These are phyloP conservation scores for Morpho achilles DNA, from an alignment of 2,888 invertebrate species.

Conservation along the genomic window DNA sequence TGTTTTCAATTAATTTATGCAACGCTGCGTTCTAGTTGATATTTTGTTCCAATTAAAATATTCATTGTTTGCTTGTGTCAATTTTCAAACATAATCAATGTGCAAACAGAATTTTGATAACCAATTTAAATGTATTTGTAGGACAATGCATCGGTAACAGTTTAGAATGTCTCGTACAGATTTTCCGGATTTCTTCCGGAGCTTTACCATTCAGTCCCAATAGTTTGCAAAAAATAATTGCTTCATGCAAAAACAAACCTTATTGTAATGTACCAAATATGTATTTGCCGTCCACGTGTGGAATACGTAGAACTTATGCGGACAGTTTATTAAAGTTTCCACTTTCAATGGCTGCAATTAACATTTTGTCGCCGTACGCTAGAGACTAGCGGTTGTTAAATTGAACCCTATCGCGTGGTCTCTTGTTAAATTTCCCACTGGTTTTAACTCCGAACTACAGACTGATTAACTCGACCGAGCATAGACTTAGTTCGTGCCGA, in stretches of 20 bases:
- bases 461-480: constrained; percentile 33
- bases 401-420: constrained; percentile 33
- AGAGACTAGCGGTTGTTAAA: constrained; percentile 34
- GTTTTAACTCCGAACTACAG: constrained; percentile 32
- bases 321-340: constrained; percentile 31
- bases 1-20: not conserved
- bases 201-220: constrained; percentile 7
- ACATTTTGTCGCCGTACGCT: constrained; percentile 36
- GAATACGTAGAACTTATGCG: constrained; percentile 19
- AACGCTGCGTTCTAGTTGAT: not conserved
- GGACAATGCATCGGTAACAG: constrained; percentile 3
- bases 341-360: constrained; percentile 38
- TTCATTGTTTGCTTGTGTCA: not conserved
- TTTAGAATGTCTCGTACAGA: constrained; percentile 20
- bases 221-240: constrained; percentile 11
- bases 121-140: constrained; percentile 3
- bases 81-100: not conserved
- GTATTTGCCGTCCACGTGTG: constrained; percentile 11
- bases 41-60: constrained; percentile 7
- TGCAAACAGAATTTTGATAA: constrained; percentile 10
- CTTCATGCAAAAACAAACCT: constrained; percentile 5
- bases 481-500: constrained; percentile 27
- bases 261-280: constrained; percentile 13
- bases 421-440: constrained; percentile 34
- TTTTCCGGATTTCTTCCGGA: constrained; percentile 19